These are phyloP conservation scores for Poliocrania exsul DNA, from an alignment of 2,797 vertebrate species.

Conservation along the genomic window DNA sequence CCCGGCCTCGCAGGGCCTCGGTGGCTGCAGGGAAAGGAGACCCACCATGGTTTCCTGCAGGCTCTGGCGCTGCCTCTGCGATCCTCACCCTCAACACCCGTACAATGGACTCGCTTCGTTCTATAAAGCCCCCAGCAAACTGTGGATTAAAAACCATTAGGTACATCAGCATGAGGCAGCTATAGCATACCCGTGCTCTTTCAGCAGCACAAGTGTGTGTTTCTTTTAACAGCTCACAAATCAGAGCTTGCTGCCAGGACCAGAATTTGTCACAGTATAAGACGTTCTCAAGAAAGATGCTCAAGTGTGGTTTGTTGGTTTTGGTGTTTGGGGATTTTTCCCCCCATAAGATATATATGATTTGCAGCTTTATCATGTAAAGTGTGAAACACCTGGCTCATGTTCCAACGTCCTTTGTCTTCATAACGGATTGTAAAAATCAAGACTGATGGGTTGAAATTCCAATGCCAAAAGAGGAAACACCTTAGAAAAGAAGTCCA, in stretches of 20 bases:
- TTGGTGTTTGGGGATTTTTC: neutral
- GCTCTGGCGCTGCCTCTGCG: neutral
- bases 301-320: neutral
- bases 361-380: neutral
- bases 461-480: neutral
- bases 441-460: neutral
- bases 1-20: neutral
- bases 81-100: neutral
- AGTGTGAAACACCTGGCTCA: neutral
- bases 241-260: neutral
- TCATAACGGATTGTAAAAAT: neutral
- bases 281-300: neutral
- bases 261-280: neutral
- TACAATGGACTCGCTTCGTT: neutral
- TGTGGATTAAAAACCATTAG: neutral
- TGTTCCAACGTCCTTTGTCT: neutral
- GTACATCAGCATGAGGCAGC: neutral
- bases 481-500: neutral
- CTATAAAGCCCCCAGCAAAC: neutral
- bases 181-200: accelerated
- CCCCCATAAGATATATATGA: neutral
- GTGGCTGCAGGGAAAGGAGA: neutral
- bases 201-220: neutral
- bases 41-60: neutral
- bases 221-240: neutral